Percentiles rank a stretch among this genome's conserved stretches.
These are phyloP conservation scores for Scomberomorus guttatus DNA, from an alignment of 2,797 vertebrate genomes.

Conservation along the genomic window DNA sequence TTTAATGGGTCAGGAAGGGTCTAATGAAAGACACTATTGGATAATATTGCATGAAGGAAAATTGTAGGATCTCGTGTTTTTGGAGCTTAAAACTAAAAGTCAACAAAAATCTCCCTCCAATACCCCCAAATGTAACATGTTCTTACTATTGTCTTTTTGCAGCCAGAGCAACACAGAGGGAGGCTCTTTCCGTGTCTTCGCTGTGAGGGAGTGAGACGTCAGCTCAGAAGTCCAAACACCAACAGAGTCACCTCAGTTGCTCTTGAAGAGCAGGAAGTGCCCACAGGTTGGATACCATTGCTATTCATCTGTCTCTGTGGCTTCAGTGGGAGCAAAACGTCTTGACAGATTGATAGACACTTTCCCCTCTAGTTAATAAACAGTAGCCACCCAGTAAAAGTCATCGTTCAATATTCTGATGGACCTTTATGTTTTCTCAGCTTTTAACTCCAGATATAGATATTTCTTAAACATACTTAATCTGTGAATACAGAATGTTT, in stretches of 20 bases:
- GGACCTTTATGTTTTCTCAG: slow-evolving; percentile 38
- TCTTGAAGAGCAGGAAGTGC: slow-evolving; percentile 62
- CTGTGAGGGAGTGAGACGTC: slow-evolving; percentile 81
- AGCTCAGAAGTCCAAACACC: slow-evolving; percentile 29
- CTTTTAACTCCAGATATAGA: slow-evolving; percentile 59
- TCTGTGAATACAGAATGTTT: slow-evolving; percentile 74
- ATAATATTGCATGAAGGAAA: background rate
- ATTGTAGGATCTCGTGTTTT: background rate
- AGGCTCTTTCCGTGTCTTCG: slow-evolving; percentile 85
- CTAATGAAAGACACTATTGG: background rate
- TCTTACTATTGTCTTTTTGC: slow-evolving; percentile 59
- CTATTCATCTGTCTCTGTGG: slow-evolving; percentile 52
- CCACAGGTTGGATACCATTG: slow-evolving; percentile 60
- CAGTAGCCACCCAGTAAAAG: slow-evolving; percentile 47
- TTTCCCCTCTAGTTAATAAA: slow-evolving; percentile 44
- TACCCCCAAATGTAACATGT: slow-evolving; percentile 10
- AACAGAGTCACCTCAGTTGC: slow-evolving; percentile 61
- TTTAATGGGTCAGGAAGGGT: background rate
- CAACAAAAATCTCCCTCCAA: background rate
- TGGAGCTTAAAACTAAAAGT: background rate
- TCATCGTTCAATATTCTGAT: slow-evolving; percentile 37
- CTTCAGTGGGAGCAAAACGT: slow-evolving; percentile 45
- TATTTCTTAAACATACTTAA: slow-evolving; percentile 61
- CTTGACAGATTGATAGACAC: slow-evolving; percentile 34
- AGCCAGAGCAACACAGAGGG: slow-evolving; percentile 85